phyloP scores from a whole-genome alignment of 2,888 invertebrate genomes.

The Exephanes ischioxanthus region DNA sequence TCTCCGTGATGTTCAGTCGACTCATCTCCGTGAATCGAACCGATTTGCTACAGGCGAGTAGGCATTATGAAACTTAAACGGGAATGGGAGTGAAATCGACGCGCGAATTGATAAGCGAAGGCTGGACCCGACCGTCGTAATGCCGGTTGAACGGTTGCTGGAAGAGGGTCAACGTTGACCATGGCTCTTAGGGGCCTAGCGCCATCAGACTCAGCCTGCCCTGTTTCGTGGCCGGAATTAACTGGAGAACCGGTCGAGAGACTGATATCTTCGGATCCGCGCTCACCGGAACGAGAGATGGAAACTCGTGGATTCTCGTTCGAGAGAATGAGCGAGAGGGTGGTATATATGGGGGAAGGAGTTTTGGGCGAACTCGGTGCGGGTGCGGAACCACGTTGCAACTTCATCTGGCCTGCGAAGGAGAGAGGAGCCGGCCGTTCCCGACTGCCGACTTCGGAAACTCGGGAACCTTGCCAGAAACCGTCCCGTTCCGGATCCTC shows the following conservation, averaged over 20 bases:
- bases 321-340: conserved; percentile 60
- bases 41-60: background rate
- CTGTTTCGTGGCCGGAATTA: conserved; percentile 13
- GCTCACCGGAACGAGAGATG: conserved; percentile 69
- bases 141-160: conserved; percentile 1
- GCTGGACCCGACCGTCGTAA: background rate
- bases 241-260: background rate
- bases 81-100: conserved; percentile 7
- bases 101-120: background rate
- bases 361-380: conserved; percentile 60
- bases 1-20: background rate
- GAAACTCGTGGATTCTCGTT: conserved; percentile 11
- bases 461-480: conserved; percentile 66
- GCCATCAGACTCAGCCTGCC: background rate
- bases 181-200: background rate
- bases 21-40: background rate
- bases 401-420: conserved; percentile 71
- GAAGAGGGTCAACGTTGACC: background rate
- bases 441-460: conserved; percentile 46
- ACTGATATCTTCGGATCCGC: conserved; percentile 31
- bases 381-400: conserved; percentile 71
- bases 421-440: conserved; percentile 15
- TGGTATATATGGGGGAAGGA: conserved; percentile 47
- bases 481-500: conserved; percentile 3
- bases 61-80: background rate